These are phyloP conservation scores for Cavia aperea DNA, from an alignment of 2,113 vertebrate genomes.

Conservation along the genomic window DNA sequence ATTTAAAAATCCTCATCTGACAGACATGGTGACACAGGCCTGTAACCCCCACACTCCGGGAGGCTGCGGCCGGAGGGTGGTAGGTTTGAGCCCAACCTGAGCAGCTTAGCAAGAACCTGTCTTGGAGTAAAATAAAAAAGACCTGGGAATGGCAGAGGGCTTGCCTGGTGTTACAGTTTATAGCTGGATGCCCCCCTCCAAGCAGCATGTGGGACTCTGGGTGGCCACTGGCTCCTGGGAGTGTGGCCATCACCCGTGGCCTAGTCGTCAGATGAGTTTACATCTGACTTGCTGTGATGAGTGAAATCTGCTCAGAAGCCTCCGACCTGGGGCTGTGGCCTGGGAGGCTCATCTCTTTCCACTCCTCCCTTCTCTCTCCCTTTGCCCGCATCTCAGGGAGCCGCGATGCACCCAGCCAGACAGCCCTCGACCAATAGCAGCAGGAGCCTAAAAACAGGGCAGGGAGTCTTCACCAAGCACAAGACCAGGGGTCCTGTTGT, in stretches of 20 bases:
- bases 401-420: accelerated
- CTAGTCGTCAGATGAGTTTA: background rate
- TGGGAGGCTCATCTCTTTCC: background rate
- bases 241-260: background rate
- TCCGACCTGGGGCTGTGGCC: background rate
- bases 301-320: background rate
- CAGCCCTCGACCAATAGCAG: background rate
- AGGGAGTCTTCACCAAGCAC: accelerated
- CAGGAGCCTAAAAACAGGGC: background rate
- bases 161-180: background rate
- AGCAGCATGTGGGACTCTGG: background rate
- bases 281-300: background rate
- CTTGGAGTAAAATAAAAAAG: background rate
- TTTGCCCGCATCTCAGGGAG: background rate
- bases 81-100: background rate
- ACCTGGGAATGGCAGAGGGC: background rate
- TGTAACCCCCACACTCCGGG: background rate
- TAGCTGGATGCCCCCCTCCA: background rate
- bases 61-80: background rate
- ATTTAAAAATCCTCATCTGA: background rate
- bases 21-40: background rate
- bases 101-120: background rate
- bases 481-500: background rate
- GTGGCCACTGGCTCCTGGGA: background rate
- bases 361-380: background rate